Base-by-base conservation (phyloP, 2,797 vertebrate genomes). In the Gila robusta region DNA sequence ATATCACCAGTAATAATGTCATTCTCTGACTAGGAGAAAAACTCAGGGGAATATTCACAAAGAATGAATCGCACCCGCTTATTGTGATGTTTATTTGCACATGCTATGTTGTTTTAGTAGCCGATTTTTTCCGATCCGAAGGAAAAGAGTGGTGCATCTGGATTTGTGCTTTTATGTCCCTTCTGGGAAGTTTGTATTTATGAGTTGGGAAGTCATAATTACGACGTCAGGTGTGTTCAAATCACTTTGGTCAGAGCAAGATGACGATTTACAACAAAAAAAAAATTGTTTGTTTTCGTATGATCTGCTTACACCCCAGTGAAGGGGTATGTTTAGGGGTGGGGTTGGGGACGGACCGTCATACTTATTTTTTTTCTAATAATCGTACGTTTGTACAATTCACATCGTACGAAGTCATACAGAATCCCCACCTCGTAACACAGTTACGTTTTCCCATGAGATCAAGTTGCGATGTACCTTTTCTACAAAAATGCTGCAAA, bases 21-120 rank as follows among this genome's bases (percentile, higher is more conserved):
- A 37, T 80, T 72, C 49, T 37, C 17, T 16, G 28, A 35, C 66
- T 79, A 37, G 74, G 67, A 87, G 54, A 37, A 72, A 56, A 81
- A 73, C 73, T 17, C 56, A 10, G 49, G 10, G 19, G 73, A 37
- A 37, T 77, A 56, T 74, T 35, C 44, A 23, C 9, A n/a, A 83
- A 79, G 77, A 79, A 47, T 47, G 77, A 79, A 28, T 19, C 28
- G 52, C 8, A 35, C 52, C 16, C 3, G 3, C 32, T 78, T 59
- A 39, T 78, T 59, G 59, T 21, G 28, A 44, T 32, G 41, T 26
- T 69, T 23, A 49, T 66, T 66, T 79, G n/a, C 11, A 54, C 12
- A 6, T 28, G 21, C 35, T 62, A 23, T 4, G 12, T 78, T 62
- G 54, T 59, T 26, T 59, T 78, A 59, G 52, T 52, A 4, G 12